A percentile compares a stretch with the other conserved stretches of the same genome.
These are phyloP conservation scores for Branchinecta sandiegonensis DNA, from an alignment of 2,888 invertebrate genomes.

Conservation along the genomic window DNA sequence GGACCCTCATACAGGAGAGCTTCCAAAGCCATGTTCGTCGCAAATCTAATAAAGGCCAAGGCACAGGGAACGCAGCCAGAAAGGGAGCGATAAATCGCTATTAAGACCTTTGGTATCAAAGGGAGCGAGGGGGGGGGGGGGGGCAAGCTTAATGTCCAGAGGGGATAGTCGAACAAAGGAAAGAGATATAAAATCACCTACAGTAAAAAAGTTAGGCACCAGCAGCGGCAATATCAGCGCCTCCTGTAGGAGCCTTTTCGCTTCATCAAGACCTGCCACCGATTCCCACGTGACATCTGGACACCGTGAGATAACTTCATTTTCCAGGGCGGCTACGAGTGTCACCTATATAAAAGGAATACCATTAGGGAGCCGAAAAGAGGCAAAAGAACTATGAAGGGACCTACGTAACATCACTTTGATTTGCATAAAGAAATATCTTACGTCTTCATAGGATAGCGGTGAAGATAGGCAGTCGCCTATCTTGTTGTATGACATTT, in stretches of 20 bases:
- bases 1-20: too few species aligned
- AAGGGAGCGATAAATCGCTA: too few species aligned
- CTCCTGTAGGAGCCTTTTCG: slow-evolving; percentile 61
- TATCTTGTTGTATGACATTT: too few species aligned
- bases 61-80: too few species aligned
- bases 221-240: slow-evolving; percentile 72
- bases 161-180: not conserved
- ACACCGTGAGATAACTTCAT: slow-evolving; percentile 66
- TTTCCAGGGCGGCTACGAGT: slow-evolving; percentile 64
- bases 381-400: too few species aligned
- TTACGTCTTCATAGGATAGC: too few species aligned
- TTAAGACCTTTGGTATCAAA: not conserved
- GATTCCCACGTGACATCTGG: slow-evolving; percentile 68
- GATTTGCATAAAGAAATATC: too few species aligned
- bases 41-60: too few species aligned
- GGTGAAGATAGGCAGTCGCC: too few species aligned
- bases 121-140: not conserved
- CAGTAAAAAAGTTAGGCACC: slow-evolving; percentile 78
- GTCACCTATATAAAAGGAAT: slow-evolving; percentile 38
- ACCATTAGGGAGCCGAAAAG: too few species aligned
- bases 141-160: not conserved
- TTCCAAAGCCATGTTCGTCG: too few species aligned
- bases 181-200: slow-evolving; percentile 29
- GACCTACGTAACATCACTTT: too few species aligned
- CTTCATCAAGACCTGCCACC: slow-evolving; percentile 56